These are phyloP conservation scores for Myotis davidii DNA, from an alignment of 2,113 vertebrate species.

Conservation along the genomic window DNA sequence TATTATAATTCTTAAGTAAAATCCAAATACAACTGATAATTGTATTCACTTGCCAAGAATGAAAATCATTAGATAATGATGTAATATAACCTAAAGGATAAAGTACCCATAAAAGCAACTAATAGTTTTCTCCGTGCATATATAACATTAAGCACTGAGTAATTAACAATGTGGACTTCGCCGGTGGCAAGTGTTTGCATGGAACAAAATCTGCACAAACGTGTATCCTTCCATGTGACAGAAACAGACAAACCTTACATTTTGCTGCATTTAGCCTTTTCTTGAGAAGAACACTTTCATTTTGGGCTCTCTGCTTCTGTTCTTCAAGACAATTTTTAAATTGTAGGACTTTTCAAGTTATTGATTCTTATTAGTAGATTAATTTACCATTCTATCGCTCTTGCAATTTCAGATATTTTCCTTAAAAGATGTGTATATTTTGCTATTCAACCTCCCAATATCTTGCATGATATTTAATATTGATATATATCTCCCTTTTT, in stretches of 20 bases:
- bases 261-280: not conserved
- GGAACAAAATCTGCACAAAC: not conserved
- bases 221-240: not conserved
- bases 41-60: not conserved
- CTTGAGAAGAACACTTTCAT: constrained; percentile 43
- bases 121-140: constrained; percentile 20
- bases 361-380: constrained; percentile 49
- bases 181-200: not conserved
- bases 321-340: constrained; percentile 58
- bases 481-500: constrained; percentile 33
- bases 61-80: constrained; percentile 4
- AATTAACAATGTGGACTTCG: not conserved
- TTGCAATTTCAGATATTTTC: not conserved
- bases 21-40: not conserved
- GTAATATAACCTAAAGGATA: not conserved
- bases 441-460: constrained; percentile 17
- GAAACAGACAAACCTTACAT: not conserved
- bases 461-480: constrained; percentile 35
- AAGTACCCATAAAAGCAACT: not conserved
- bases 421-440: not conserved
- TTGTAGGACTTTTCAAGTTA: not conserved
- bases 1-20: not conserved
- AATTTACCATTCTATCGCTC: not conserved
- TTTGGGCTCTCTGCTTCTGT: not conserved
- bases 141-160: not conserved